Percentiles rank a stretch among this genome's conserved stretches.
Conservation (phyloP, 2,888 invertebrate genomes). For the Pyrgus malvae region DNA sequence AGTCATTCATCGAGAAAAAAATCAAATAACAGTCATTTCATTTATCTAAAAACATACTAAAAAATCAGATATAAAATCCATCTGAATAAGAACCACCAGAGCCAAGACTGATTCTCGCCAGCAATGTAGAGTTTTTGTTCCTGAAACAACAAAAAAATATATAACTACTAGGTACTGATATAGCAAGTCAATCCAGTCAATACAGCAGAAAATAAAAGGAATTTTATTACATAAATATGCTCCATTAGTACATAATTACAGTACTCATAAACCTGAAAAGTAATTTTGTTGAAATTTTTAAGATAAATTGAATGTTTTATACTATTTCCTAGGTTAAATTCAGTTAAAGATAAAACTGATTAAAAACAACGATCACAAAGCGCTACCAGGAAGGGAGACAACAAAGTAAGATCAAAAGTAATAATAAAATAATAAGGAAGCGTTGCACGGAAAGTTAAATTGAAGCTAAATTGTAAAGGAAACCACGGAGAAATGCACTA, state of each 20-base stretch:
- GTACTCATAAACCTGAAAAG: too few species aligned
- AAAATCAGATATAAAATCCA: conserved; percentile 59
- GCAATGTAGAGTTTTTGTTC: conserved; percentile 57
- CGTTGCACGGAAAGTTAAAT: conserved; percentile 15
- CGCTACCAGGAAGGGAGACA: neutral
- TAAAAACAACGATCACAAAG: neutral
- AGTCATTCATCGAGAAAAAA: conserved; percentile 24
- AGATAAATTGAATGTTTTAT: too few species aligned
- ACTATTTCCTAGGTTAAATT: too few species aligned
- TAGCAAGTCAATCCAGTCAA: too few species aligned
- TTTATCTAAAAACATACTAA: conserved; percentile 26
- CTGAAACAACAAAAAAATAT: conserved; percentile 63
- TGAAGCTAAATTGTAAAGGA: conserved; percentile 18
- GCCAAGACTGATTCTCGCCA: conserved; percentile 66
- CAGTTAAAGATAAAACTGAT: neutral
- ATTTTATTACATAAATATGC: too few species aligned
- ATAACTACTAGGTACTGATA: too few species aligned
- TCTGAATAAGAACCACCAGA: conserved; percentile 61
- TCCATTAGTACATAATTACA: too few species aligned
- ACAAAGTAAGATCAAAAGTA: conserved; percentile 21
- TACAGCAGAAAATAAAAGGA: too few species aligned
- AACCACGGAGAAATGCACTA: conserved; percentile 15
- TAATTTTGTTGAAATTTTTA: too few species aligned
- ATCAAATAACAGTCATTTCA: conserved; percentile 20
- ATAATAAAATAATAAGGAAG: conserved; percentile 22